A percentile compares a stretch with the other conserved stretches of the same genome.
Evolutionary conservation across 2,797 vertebrate species (phyloP).

Genomic region (Hipposideros larvatus): DNA sequence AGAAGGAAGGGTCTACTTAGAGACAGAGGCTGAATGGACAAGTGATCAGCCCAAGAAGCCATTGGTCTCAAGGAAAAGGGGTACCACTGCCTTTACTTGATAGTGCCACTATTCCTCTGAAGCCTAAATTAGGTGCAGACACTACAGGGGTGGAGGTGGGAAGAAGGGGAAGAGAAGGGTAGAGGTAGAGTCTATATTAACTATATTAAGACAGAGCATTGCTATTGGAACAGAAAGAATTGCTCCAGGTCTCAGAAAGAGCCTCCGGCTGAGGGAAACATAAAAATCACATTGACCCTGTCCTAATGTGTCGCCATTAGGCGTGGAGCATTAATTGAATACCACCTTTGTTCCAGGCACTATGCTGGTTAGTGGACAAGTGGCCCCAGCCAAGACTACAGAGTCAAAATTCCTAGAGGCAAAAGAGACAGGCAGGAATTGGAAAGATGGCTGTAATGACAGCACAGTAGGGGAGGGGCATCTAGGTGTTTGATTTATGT

Average conservation of each 20-base stretch:
- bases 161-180: background rate
- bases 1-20: background rate
- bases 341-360: background rate
- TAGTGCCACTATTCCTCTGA: background rate
- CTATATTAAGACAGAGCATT: background rate
- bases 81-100: background rate
- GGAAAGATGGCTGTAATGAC: constrained; percentile 51
- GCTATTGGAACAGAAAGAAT: background rate
- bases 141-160: background rate
- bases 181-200: background rate
- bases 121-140: background rate
- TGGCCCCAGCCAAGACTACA: background rate
- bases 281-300: background rate
- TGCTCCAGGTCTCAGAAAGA: constrained; percentile 2
- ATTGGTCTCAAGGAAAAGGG: background rate
- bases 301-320: background rate
- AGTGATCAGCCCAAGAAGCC: background rate
- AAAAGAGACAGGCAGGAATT: constrained; percentile 57
- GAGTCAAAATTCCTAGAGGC: constrained; percentile 55
- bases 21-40: background rate
- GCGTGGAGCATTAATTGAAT: background rate
- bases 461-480: constrained; percentile 55
- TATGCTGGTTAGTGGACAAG: background rate
- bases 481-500: constrained; percentile 79
- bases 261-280: background rate